Percentiles rank a stretch among this genome's conserved stretches.
Conservation (phyloP, 2,888 invertebrate genomes). For the Leptopilina syphax region DNA sequence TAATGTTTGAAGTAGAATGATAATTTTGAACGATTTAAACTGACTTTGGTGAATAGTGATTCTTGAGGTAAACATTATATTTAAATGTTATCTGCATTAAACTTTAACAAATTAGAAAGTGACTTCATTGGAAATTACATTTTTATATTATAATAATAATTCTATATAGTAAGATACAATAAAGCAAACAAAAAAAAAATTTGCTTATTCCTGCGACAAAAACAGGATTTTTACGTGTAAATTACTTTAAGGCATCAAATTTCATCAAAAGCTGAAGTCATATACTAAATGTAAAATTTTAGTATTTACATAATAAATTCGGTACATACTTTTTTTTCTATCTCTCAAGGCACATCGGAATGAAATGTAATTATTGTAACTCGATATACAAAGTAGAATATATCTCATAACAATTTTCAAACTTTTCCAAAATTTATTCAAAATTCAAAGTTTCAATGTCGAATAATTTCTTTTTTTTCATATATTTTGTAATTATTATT, state of each 20-base stretch:
- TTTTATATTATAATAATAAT: constrained; percentile 11
- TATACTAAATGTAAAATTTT: constrained; percentile 16
- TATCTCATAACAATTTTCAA: constrained; percentile 8
- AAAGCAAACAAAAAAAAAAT: neutral
- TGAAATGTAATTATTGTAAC: constrained; percentile 19
- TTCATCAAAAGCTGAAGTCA: constrained; percentile 23
- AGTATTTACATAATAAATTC: constrained; percentile 25
- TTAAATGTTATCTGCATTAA: constrained; percentile 21
- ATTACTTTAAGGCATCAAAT: constrained; percentile 21
- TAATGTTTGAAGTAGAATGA: neutral
- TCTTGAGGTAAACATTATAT: constrained; percentile 36
- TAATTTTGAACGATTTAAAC: constrained; percentile 22
- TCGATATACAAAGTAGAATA: constrained; percentile 1
- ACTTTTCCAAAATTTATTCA: constrained; percentile 4
- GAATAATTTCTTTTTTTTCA: neutral
- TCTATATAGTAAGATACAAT: neutral
- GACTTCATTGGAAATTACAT: constrained; percentile 23
- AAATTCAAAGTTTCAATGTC: neutral
- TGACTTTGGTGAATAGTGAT: constrained; percentile 33
- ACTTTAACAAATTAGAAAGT: constrained; percentile 28
- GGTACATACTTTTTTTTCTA: neutral
- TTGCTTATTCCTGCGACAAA: neutral
- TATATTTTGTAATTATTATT: too few species aligned
- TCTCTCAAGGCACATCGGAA: constrained; percentile 35
- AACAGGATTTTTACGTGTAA: neutral